Conservation (phyloP, 2,797 vertebrate genomes). For the Sebastes glaucus region DNA sequence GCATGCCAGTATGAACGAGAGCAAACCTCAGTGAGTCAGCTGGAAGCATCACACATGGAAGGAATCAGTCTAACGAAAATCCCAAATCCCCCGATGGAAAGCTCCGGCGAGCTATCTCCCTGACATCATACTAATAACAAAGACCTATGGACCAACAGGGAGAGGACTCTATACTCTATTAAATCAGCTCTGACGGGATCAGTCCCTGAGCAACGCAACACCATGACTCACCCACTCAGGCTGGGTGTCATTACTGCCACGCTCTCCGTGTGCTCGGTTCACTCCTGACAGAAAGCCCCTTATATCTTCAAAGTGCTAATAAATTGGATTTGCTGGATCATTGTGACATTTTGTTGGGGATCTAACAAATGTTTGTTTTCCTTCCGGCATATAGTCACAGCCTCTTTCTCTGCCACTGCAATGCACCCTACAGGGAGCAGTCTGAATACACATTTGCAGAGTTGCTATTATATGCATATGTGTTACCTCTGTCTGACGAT, state of each 20-base stretch:
- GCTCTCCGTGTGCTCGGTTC: not conserved
- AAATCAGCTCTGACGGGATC: constrained; percentile 51
- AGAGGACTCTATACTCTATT: constrained; percentile 51
- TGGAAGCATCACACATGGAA: constrained; percentile 59
- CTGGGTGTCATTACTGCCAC: constrained; percentile 20
- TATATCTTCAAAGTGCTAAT: constrained; percentile 35
- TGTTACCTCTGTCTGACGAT: not conserved
- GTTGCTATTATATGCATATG: too few species aligned
- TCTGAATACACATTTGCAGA: not conserved
- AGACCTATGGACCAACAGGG: constrained; percentile 53
- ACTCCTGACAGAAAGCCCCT: constrained; percentile 16
- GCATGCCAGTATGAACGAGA: constrained; percentile 3
- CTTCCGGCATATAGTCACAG: not conserved
- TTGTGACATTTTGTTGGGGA: not conserved
- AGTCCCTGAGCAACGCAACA: constrained; percentile 39
- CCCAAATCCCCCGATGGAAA: constrained; percentile 10
- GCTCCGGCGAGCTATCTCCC: constrained; percentile 36
- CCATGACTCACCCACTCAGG: constrained; percentile 54
- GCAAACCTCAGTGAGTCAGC: constrained; percentile 24
- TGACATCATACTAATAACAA: constrained; percentile 72
- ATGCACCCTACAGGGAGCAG: not conserved
- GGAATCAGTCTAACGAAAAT: constrained; percentile 45
- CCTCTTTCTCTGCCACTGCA: not conserved
- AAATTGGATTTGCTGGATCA: not conserved
- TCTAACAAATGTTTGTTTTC: constrained; percentile 3